Conservation (phyloP, 2,113 vertebrate species). For the Prionailurus bengalensis region DNA sequence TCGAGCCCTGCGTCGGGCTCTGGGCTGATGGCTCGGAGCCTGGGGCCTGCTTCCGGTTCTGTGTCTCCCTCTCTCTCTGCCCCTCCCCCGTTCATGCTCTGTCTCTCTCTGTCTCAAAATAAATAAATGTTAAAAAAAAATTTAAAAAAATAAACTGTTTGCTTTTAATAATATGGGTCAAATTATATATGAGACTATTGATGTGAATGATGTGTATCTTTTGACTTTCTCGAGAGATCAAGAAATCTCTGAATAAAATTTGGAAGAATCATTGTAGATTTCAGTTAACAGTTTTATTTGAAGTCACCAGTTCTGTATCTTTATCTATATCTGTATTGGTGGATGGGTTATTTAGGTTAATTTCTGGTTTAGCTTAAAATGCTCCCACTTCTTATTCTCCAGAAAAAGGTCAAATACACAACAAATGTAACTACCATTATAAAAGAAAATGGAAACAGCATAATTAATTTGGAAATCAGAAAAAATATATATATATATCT, state of each 20-base stretch:
- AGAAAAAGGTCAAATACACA: background rate
- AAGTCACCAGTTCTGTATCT: background rate
- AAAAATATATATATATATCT: background rate
- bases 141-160: background rate
- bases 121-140: too few relatives aligned
- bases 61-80: too few relatives aligned
- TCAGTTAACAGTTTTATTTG: background rate
- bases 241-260: background rate
- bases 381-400: background rate
- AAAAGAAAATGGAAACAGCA: background rate
- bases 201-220: background rate
- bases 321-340: background rate
- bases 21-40: too few relatives aligned
- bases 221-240: background rate
- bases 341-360: background rate
- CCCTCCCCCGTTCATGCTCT: too few relatives aligned
- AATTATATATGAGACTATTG: background rate
- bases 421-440: background rate
- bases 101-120: too few relatives aligned
- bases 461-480: background rate
- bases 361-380: background rate
- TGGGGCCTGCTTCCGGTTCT: too few relatives aligned
- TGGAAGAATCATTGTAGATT: background rate
- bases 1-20: too few relatives aligned
- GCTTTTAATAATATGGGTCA: background rate